Evolutionary conservation across 2,888 invertebrate genomes (phyloP), one percentile per base, ranked within the genome.

Genomic region (Clepsis dumicolana): DNA sequence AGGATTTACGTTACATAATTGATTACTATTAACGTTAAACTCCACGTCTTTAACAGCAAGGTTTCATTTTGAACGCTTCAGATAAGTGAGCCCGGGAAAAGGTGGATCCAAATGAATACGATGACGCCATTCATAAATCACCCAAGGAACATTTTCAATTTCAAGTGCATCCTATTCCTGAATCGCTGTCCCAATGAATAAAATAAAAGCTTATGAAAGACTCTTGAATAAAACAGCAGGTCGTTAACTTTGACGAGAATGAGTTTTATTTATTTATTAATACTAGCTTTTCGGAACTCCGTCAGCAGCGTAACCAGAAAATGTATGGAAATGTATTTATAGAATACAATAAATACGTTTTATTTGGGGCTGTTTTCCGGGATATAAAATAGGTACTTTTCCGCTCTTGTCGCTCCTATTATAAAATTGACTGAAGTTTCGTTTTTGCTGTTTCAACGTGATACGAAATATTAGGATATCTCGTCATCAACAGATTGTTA

Each of bases 141-240:
- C 48, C 7, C 44, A 53, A 16, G 29, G 32, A 54, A 44, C 32
- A 38, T 54, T 61, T 52, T 41, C 52, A 53, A 60, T 53, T 53
- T 65, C 53, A 53, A 65, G 53, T 32, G 65, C 60, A 41, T 53
- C 44, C 44, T 38, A 41, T 25, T 52, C 5, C 24, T 32, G 60
- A 65, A 65, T 27, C 14, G 53, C 53, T 53, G 52, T 57, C 56
- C 56, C 64, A 56, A 38, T 64, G 64, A 64, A 57, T 56, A 50
- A 48, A 32, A 41, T 44, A 64, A 64, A 64, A 56, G 56, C 48
- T 57, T 38, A 4, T 44, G 32, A 50, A 50, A 29, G 60, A 60
- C 21, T 56, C 21, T 10, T 32, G 12, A 54, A 32, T 54, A 54
- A 54, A 54, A 53, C 29, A 54, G n/a, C 21, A 12, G 48, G 21